These are phyloP conservation scores for Sinella curviseta DNA, from an alignment of 1,140 invertebrate species.

Conservation along the genomic window DNA sequence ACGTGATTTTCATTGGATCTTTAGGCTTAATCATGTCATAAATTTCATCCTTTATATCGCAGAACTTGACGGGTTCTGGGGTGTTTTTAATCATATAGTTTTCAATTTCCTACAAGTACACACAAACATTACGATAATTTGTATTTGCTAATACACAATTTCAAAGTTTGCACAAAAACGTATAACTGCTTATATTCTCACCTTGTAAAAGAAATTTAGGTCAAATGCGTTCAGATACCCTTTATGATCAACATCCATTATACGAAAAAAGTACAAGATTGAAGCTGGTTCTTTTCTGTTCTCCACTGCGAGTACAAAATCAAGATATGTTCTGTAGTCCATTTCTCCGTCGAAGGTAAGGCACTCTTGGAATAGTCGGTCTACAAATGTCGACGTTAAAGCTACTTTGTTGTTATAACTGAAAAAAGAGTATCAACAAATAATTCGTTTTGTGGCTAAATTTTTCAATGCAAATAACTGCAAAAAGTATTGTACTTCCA, in stretches of 20 bases:
- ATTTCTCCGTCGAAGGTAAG: conserved; percentile 94
- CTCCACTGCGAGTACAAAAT: conserved; percentile 90
- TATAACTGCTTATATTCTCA: conserved; percentile 53
- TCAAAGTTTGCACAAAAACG: background rate
- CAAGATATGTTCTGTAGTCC: conserved; percentile 96
- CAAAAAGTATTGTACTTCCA: background rate
- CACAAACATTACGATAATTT: conserved; percentile 35
- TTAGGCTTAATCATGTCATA: conserved; percentile 95
- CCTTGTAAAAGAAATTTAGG: conserved; percentile 90
- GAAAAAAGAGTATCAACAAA: conserved; percentile 46
- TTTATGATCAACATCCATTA: conserved; percentile 84
- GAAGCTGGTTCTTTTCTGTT: conserved; percentile 88
- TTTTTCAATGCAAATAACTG: background rate
- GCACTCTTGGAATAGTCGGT: conserved; percentile 91
- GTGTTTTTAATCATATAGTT: conserved; percentile 82
- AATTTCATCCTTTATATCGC: conserved; percentile 95
- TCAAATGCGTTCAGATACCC: conserved; percentile 88
- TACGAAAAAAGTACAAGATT: conserved; percentile 86
- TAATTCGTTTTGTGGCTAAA: background rate
- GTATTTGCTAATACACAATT: no score
- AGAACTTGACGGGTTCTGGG: conserved; percentile 83
- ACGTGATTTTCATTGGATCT: conserved; percentile 80
- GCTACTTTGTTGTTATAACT: conserved; percentile 66
- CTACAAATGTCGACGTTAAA: conserved; percentile 80
- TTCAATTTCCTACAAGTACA: conserved; percentile 72